Evolutionary conservation across 2,888 invertebrate species (phyloP).

Genomic region (Schrankia costaestrigalis): DNA sequence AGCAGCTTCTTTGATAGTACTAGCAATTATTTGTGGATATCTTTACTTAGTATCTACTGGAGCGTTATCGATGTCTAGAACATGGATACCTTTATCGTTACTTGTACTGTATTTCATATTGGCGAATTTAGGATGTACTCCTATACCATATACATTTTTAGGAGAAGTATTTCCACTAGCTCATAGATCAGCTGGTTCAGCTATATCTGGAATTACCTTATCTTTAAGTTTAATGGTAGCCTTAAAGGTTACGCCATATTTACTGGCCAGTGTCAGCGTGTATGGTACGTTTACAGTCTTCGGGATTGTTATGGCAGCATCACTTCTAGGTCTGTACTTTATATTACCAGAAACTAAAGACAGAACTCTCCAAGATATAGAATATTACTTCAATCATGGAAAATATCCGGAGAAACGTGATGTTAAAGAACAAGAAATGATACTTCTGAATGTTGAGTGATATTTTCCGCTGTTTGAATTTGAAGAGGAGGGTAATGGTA

Average conservation of each 20-base stretch:
- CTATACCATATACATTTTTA: conserved; percentile 37
- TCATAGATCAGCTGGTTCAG: conserved; percentile 40
- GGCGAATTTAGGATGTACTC: conserved; percentile 41
- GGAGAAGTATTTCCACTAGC: conserved; percentile 43
- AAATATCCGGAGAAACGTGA: background rate
- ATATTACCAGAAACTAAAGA: conserved; percentile 13
- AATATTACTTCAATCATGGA: conserved; percentile 9
- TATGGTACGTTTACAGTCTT: conserved; percentile 2
- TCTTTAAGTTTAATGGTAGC: conserved; percentile 48
- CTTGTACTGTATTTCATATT: conserved; percentile 38
- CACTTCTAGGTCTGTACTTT: conserved; percentile 2
- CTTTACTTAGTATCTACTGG: conserved; percentile 4
- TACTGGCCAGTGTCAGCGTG: conserved; percentile 24
- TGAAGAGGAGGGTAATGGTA: no score
- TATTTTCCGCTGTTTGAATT: background rate
- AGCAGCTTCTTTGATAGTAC: conserved; percentile 2
- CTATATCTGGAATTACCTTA: conserved; percentile 64
- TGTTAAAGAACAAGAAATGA: conserved; percentile 3
- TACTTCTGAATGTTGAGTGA: conserved; percentile 1
- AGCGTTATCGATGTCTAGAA: background rate
- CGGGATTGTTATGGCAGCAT: background rate
- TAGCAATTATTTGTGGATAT: conserved; percentile 4
- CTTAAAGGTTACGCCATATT: conserved; percentile 46
- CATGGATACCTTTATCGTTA: conserved; percentile 5
- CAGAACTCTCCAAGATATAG: conserved; percentile 11